Conservation (phyloP, 1,140 invertebrate genomes). For the Hyphantria cunea region DNA sequence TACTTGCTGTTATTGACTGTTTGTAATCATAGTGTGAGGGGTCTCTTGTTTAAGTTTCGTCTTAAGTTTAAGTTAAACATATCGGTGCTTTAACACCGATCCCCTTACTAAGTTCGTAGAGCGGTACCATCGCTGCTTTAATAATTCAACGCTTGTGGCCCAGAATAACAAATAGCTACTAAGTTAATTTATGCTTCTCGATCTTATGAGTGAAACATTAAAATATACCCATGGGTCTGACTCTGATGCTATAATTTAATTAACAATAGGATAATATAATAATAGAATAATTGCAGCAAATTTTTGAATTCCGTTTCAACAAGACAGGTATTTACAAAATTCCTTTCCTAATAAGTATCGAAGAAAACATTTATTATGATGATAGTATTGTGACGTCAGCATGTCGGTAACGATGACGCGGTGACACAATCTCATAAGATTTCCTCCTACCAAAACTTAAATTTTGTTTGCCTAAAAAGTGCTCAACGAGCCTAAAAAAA, state of each 20-base stretch:
- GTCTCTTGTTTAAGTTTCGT: constrained; percentile 9
- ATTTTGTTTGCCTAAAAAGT: too few species aligned
- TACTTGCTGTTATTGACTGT: constrained; percentile 17
- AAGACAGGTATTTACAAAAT: constrained; percentile 20
- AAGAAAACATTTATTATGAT: too few species aligned
- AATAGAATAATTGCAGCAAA: too few species aligned
- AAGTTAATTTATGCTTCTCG: constrained; percentile 63
- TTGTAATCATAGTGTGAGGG: not conserved
- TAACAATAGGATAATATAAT: constrained; percentile 46
- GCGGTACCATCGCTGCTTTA: constrained; percentile 44
- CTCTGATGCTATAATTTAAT: constrained; percentile 60
- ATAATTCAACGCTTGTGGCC: constrained; percentile 59
- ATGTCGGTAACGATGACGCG: too few species aligned
- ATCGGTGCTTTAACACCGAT: constrained; percentile 7
- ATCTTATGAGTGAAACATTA: constrained; percentile 65
- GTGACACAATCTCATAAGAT: too few species aligned
- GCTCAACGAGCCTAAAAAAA: too few species aligned
- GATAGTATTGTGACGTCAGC: too few species aligned
- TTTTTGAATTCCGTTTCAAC: constrained; percentile 6
- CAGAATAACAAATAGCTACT: constrained; percentile 58
- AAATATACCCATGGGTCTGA: constrained; percentile 56
- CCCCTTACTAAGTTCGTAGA: constrained; percentile 11
- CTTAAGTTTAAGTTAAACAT: constrained; percentile 12
- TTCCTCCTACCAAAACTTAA: too few species aligned
- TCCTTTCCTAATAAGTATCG: constrained; percentile 3